These are phyloP conservation scores for Ypsolopha scabrella DNA, from an alignment of 2,888 invertebrate genomes.

Conservation along the genomic window DNA sequence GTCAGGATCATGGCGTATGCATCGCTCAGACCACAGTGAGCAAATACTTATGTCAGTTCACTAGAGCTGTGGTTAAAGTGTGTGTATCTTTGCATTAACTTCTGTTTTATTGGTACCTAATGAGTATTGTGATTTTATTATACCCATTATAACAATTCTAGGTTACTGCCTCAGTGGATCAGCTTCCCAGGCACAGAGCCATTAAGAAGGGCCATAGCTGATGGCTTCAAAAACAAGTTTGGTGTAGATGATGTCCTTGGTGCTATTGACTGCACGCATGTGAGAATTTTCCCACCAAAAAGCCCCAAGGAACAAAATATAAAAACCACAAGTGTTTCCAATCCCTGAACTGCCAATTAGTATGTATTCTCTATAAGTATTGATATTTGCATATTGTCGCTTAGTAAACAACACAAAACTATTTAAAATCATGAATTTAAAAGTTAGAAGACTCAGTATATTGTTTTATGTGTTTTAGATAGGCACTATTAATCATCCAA, in stretches of 20 bases:
- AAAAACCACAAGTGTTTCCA: not conserved
- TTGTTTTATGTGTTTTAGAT: too few relatives aligned
- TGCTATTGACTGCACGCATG: conserved; percentile 2
- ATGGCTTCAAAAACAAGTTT: not conserved
- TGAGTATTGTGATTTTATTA: too few relatives aligned
- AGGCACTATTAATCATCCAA: too few relatives aligned
- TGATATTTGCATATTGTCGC: too few relatives aligned
- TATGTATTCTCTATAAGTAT: not conserved
- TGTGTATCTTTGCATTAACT: not conserved
- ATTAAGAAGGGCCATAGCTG: not conserved
- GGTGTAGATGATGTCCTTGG: not conserved
- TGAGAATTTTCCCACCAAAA: not conserved
- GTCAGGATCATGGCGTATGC: conserved; percentile 1
- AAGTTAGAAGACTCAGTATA: too few relatives aligned
- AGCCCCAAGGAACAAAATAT: not conserved
- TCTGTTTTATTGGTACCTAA: too few relatives aligned
- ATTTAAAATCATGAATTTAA: not conserved
- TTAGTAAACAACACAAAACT: too few relatives aligned
- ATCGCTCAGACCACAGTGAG: conserved; percentile 6
- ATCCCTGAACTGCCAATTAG: not conserved
- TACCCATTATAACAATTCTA: too few relatives aligned
- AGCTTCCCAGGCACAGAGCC: not conserved
- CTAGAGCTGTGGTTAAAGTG: conserved; percentile 1
- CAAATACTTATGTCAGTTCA: conserved; percentile 1
- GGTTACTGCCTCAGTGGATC: not conserved